Evolutionary conservation across 2,888 invertebrate species (phyloP).

Genomic region (Thymelicus sylvestris): DNA sequence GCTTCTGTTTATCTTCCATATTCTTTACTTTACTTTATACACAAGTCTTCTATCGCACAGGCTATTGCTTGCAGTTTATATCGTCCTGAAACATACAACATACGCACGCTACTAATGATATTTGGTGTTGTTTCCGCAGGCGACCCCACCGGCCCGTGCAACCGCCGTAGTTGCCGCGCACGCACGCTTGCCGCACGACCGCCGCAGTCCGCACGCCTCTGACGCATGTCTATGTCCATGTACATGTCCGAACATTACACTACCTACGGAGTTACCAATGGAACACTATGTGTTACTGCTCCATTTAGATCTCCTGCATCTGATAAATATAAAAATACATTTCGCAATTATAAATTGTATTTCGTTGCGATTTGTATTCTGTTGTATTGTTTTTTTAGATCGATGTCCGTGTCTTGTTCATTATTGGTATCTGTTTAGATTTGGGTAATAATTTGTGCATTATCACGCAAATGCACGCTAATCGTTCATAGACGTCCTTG

Average conservation of each 20-base stretch:
- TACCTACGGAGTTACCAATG: not conserved
- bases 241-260: not conserved
- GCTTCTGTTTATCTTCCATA: too few species aligned
- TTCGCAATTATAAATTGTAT: not conserved
- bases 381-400: not conserved
- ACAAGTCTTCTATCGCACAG: too few species aligned
- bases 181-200: slow-evolving; percentile 37
- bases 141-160: slow-evolving; percentile 91
- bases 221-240: not conserved
- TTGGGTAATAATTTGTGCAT: not conserved
- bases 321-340: not conserved
- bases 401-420: too few species aligned
- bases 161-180: slow-evolving; percentile 73
- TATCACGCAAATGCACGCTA: not conserved
- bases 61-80: too few species aligned
- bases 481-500: too few species aligned
- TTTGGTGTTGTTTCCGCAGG: slow-evolving; percentile 66
- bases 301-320: not conserved
- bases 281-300: not conserved
- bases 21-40: too few species aligned
- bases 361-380: slow-evolving; percentile 7
- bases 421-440: too few species aligned
- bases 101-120: not conserved
- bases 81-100: too few species aligned
- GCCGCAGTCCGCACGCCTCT: slow-evolving; percentile 10